Conservation (phyloP, 2,113 vertebrate species). For the Zosterops lateralis region DNA sequence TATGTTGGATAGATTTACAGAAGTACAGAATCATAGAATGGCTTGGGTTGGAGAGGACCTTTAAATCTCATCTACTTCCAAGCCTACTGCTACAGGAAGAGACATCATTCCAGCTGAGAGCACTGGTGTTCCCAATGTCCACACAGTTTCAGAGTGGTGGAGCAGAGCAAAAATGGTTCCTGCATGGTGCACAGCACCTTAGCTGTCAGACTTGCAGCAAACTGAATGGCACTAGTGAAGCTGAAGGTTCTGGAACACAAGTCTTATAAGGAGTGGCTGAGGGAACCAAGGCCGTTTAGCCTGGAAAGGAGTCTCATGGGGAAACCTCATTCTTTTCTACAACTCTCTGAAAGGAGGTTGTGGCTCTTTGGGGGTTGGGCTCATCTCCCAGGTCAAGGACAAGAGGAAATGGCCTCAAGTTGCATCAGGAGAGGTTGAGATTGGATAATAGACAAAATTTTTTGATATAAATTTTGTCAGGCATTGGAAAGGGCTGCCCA, state of each 20-base stretch:
- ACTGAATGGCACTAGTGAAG: neutral
- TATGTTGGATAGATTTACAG: neutral
- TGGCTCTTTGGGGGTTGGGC: accelerated
- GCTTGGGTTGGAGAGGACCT: neutral
- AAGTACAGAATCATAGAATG: neutral
- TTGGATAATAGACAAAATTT: neutral
- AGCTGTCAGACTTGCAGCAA: neutral
- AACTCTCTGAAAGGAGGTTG: neutral
- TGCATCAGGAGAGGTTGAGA: neutral
- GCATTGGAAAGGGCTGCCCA: neutral
- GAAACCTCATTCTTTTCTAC: accelerated
- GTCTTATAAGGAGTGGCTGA: accelerated
- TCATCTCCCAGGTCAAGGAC: neutral
- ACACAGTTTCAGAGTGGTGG: neutral
- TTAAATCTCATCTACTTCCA: neutral
- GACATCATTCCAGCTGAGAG: neutral
- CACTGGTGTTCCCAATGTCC: neutral
- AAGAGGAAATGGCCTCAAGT: neutral
- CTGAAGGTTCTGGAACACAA: neutral
- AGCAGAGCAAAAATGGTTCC: neutral
- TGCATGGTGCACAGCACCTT: neutral
- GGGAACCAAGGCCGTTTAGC: neutral
- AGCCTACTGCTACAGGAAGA: accelerated
- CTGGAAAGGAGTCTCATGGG: neutral
- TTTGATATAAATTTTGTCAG: accelerated